A percentile compares a stretch with the other conserved stretches of the same genome.
Evolutionary conservation across 2,797 vertebrate genomes (phyloP).

Genomic region (Helarctos malayanus): DNA sequence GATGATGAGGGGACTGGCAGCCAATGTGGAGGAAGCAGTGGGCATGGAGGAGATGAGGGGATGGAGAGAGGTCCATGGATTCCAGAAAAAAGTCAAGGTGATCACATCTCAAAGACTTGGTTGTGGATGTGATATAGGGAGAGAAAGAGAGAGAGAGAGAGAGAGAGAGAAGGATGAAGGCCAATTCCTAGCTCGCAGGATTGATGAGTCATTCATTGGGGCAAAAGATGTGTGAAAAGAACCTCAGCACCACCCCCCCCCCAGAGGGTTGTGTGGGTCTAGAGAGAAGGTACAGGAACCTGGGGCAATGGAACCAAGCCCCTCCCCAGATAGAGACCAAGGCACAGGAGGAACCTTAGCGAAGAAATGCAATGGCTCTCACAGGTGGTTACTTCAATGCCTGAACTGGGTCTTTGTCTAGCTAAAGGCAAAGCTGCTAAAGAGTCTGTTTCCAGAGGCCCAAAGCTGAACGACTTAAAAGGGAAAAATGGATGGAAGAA

Average conservation of each 20-base stretch:
- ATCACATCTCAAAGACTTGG: conserved; percentile 19
- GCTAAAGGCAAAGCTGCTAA: background rate
- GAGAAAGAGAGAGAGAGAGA: background rate
- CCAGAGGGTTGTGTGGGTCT: background rate
- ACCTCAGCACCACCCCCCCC: background rate
- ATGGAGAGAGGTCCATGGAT: background rate
- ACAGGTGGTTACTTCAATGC: background rate
- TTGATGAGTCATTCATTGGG: background rate
- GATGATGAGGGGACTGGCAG: background rate
- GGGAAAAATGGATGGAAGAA: background rate
- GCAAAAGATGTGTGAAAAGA: background rate
- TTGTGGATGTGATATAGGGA: background rate
- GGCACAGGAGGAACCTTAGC: background rate
- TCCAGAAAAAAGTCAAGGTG: conserved; percentile 29
- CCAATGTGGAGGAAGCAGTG: background rate
- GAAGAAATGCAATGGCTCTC: conserved; percentile 31
- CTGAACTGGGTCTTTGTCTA: background rate
- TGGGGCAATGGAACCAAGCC: background rate
- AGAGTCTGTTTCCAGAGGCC: background rate
- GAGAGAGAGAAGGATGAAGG: background rate
- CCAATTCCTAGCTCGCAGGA: background rate
- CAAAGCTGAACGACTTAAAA: conserved; percentile 6
- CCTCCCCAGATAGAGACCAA: background rate
- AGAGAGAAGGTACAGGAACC: background rate
- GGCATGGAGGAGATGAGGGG: background rate